Evolutionary conservation across 2,797 vertebrate genomes (phyloP), one percentile per base, ranked within the genome.

Genomic region (Nannoperca australis): DNA sequence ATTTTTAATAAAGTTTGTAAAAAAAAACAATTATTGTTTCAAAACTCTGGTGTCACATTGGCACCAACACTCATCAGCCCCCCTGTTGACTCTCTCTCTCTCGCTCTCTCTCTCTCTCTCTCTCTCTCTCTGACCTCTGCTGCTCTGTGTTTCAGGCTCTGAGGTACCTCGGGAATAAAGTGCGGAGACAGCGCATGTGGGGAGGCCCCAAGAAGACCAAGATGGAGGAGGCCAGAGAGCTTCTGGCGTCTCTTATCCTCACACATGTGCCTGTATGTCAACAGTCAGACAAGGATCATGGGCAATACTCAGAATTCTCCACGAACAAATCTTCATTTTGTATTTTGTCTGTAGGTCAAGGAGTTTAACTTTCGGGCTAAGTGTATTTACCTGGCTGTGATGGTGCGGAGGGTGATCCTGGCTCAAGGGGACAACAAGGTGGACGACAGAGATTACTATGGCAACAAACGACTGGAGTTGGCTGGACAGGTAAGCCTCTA

Each of bases 291-390:
- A 5, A 32, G 8, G 27, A 54, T 49, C 1, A 5, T 27, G 1
- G 12, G 2, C 13, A 44, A 2, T 12, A 40, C 24, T 12, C 11
- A 0, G 3, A 22, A 22, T 12, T 2, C 20, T 61, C 5, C 14
- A 49, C 15, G 17, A 22, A 70, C 10, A 34, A 17, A 22, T 10
- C 2, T 13, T 13, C 4, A 22, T 58, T 53, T 36, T n/a, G 17
- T 49, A 2, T 55, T 75, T 58, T 82, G 6, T 73, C 36, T 54
- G 10, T 71, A 99, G 98, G 98, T 99, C 17, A 99, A 99, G 85
- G 98, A 99, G 87, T 99, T 99, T 91, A 98, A 99, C 91, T 99
- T 99, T 85, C 94, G 98, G 85, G 96, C 98, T 0, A 99, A 99
- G 86, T 99, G 98, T 77, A 97, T 99, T 86, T 99, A 99, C 90